Conservation (phyloP, 2,113 vertebrate genomes). For the Antechinus stuartii region DNA sequence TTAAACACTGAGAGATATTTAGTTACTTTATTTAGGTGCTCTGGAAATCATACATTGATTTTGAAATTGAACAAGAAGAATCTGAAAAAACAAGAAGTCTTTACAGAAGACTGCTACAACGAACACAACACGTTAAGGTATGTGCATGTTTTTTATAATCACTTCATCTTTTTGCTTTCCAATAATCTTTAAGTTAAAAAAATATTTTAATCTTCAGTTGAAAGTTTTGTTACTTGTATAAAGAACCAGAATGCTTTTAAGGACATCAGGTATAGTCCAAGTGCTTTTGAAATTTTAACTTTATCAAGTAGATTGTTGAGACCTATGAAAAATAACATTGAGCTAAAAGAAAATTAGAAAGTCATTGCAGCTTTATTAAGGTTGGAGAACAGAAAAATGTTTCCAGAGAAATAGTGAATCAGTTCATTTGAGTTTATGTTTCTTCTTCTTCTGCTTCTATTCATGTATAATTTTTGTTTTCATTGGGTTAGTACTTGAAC, state of each 20-base stretch:
- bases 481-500: not conserved
- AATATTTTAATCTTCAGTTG: not conserved
- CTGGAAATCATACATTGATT: slow-evolving; percentile 99
- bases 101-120: slow-evolving; percentile 93
- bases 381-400: slow-evolving; percentile 21
- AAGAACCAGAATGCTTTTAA: slow-evolving; percentile 43
- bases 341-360: slow-evolving; percentile 20
- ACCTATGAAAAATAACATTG: slow-evolving; percentile 2
- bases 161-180: slow-evolving; percentile 11
- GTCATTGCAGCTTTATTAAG: slow-evolving; percentile 16
- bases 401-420: not conserved
- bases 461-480: not conserved
- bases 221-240: not conserved
- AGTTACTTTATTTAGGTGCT: slow-evolving; percentile 88
- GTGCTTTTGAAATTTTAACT: slow-evolving; percentile 41
- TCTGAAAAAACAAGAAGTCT: slow-evolving; percentile 95
- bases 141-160: not conserved
- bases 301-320: slow-evolving; percentile 20
- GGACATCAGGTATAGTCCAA: not conserved
- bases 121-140: slow-evolving; percentile 98
- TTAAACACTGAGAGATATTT: slow-evolving; percentile 32
- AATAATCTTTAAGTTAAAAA: accelerated
- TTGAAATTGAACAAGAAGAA: slow-evolving; percentile 98
- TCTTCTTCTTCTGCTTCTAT: not conserved
- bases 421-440: not conserved